Evolutionary conservation across 2,888 invertebrate genomes (phyloP).

Genomic region (Pterostichus madidus): DNA sequence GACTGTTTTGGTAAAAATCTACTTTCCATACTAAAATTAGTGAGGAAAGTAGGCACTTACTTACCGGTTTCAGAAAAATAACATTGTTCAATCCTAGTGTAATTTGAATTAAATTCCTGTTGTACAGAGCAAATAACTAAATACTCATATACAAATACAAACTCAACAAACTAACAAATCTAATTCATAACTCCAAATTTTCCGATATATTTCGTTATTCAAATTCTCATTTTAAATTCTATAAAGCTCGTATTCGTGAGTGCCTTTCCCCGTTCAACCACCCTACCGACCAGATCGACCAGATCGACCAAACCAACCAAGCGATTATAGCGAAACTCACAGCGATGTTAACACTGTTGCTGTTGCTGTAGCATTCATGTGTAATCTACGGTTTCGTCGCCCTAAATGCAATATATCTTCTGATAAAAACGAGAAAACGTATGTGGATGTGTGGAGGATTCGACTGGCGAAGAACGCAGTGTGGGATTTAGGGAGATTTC

Average conservation of each 20-base stretch:
- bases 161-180: too few species aligned
- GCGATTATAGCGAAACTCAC: background rate
- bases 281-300: background rate
- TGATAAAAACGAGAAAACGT: slow-evolving; percentile 10
- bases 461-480: background rate
- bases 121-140: too few species aligned
- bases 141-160: too few species aligned
- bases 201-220: background rate
- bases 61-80: too few species aligned
- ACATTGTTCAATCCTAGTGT: too few species aligned
- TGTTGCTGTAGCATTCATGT: slow-evolving; percentile 11
- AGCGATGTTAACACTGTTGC: background rate
- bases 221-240: slow-evolving; percentile 8
- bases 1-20: too few species aligned
- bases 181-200: too few species aligned
- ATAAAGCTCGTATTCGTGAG: background rate
- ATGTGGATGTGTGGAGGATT: background rate
- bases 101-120: too few species aligned
- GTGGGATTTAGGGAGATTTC: background rate
- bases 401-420: slow-evolving; percentile 23
- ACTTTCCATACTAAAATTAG: too few species aligned
- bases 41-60: too few species aligned
- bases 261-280: background rate
- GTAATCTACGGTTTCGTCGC: slow-evolving; percentile 19
- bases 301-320: background rate